phyloP scores from a whole-genome alignment of 2,113 vertebrate species.

The Paedocypris sp. region DNA sequence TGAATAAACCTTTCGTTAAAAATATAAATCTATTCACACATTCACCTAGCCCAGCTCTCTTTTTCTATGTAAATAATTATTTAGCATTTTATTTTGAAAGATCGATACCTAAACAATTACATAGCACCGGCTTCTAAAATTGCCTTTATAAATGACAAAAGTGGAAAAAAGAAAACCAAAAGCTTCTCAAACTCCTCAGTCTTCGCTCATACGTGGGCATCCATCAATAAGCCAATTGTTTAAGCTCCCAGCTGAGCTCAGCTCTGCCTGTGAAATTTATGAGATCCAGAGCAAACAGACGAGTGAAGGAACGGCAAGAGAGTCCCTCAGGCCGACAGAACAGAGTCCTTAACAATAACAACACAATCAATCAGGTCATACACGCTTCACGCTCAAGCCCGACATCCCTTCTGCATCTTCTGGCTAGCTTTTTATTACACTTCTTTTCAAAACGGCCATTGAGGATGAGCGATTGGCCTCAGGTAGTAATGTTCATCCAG shows the following conservation, averaged over 20 bases:
- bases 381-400: constrained; percentile 51
- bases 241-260: constrained; percentile 55
- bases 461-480: constrained; percentile 29
- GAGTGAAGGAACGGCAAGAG: constrained; percentile 62
- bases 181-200: constrained; percentile 14
- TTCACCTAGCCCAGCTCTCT: too few species aligned
- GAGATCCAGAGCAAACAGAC: constrained; percentile 62
- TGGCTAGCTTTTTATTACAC: constrained; percentile 42
- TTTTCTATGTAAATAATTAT: too few species aligned
- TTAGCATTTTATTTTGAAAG: too few species aligned
- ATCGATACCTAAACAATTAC: too few species aligned
- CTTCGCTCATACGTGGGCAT: constrained; percentile 48
- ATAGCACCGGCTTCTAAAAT: too few species aligned
- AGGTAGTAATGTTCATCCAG: not conserved
- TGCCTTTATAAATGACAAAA: too few species aligned
- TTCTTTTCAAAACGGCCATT: constrained; percentile 30
- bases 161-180: not conserved
- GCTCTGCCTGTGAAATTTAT: constrained; percentile 59
- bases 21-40: too few species aligned
- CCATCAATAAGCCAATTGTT: constrained; percentile 68
- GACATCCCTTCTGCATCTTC: constrained; percentile 20
- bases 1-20: too few species aligned
- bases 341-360: constrained; percentile 73
- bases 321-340: constrained; percentile 61
- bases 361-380: constrained; percentile 67